phyloP scores from a whole-genome alignment of 1,140 invertebrate species.

The Dryas iulia region DNA sequence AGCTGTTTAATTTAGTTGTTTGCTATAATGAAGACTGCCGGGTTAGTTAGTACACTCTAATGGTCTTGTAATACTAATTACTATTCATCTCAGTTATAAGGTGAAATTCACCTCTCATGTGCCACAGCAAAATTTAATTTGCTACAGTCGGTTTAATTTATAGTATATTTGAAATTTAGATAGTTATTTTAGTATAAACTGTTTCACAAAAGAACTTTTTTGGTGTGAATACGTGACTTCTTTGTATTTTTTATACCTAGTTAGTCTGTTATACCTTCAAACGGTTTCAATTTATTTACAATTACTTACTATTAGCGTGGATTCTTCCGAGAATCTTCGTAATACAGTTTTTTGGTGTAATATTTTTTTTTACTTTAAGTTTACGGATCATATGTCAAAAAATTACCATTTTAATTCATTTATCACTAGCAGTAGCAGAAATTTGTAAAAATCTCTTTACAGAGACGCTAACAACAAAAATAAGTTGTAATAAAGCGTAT shows the following conservation, averaged over 20 bases:
- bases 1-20: background rate
- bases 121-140: background rate
- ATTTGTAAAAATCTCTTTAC: too few species aligned
- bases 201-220: background rate
- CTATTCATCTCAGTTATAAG: background rate
- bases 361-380: too few species aligned
- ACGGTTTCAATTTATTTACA: background rate
- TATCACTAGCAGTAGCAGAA: too few species aligned
- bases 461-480: too few species aligned
- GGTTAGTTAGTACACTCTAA: background rate
- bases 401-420: too few species aligned
- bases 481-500: too few species aligned
- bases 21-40: background rate
- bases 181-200: background rate
- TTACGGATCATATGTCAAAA: too few species aligned
- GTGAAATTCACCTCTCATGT: background rate
- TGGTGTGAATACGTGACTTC: background rate
- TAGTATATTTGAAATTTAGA: background rate
- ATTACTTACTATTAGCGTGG: background rate
- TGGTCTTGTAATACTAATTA: background rate
- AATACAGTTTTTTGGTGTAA: too few species aligned
- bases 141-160: background rate
- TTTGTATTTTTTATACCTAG: background rate
- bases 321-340: background rate
- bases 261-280: background rate